Evolutionary conservation across 2,113 vertebrate genomes (phyloP).

Genomic region (Philantomba maxwellii): DNA sequence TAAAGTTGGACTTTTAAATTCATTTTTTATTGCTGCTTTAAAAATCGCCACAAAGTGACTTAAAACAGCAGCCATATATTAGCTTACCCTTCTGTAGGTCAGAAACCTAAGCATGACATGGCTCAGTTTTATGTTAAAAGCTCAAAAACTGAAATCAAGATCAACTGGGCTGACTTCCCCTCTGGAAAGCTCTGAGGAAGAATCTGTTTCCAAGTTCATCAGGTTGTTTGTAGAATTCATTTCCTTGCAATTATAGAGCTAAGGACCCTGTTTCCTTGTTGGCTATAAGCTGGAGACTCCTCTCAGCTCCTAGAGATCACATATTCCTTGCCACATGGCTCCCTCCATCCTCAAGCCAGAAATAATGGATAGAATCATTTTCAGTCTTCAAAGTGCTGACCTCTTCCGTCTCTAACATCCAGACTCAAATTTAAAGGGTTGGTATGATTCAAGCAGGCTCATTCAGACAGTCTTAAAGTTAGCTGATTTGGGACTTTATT

Average conservation of each 20-base stretch:
- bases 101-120: neutral
- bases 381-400: neutral
- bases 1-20: neutral
- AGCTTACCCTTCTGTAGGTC: neutral
- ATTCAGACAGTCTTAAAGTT: neutral
- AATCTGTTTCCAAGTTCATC: neutral
- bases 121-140: neutral
- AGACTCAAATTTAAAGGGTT: neutral
- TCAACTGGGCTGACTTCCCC: neutral
- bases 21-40: neutral
- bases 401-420: neutral
- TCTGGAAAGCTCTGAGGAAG: neutral
- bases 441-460: neutral
- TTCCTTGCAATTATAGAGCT: neutral
- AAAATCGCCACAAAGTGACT: neutral
- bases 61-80: neutral
- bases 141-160: neutral
- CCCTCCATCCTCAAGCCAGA: neutral
- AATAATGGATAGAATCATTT: neutral
- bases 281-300: neutral
- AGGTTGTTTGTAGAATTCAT: neutral
- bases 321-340: neutral
- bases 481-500: neutral
- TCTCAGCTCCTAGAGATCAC: neutral
- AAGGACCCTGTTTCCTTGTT: neutral